Evolutionary conservation across 2,113 vertebrate species (phyloP), one percentile per base, ranked within the genome.

Genomic region (Erpornis zantholeuca): DNA sequence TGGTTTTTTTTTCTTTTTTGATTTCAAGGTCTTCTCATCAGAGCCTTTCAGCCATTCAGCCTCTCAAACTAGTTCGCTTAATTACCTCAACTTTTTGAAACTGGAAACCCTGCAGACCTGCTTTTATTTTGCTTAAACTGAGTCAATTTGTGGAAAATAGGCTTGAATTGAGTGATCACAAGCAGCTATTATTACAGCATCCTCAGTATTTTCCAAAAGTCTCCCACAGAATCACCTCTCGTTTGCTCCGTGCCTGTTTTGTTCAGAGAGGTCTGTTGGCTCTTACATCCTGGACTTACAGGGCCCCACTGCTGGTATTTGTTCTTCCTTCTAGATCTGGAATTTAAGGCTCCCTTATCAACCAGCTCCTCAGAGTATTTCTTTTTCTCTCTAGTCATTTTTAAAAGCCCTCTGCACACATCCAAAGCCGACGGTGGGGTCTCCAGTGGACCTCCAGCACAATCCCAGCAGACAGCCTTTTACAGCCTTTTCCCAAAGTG

Each of bases 401-500:
- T 76, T 57, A 68, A 89, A 92, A 94, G 89, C 91, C 76, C 81
- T 89, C 83, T 76, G 83, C 54, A 73, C 89, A 76, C 80, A 76
- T 78, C 61, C 61, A 52, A 25, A 71, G 49, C 28, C 10, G 2
- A 8, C 0, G 1, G 73, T 33, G 86, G 81, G 77, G 61, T 91
- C 86, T 96, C 83, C 61, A 85, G 92, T 0, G 18, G 86, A 75
- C 38, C 64, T 93, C 52, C 8, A 81, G 78, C 86, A 75, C 92
- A 78, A 35, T 95, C 92, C 86, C 84, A 76, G 77, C 71, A 95
- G 95, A 79, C 72, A 92, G 91, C 61, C 70, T 92, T 72, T 95
- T 79, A 60, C 86, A 92, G 86, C 10, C 61, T 91, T 56, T 91
- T 89, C 81, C 91, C 93, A 64, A 71, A 84, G 91, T 92, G 91